Conservation (phyloP, 2,113 vertebrate species). For the Zeus faber region DNA sequence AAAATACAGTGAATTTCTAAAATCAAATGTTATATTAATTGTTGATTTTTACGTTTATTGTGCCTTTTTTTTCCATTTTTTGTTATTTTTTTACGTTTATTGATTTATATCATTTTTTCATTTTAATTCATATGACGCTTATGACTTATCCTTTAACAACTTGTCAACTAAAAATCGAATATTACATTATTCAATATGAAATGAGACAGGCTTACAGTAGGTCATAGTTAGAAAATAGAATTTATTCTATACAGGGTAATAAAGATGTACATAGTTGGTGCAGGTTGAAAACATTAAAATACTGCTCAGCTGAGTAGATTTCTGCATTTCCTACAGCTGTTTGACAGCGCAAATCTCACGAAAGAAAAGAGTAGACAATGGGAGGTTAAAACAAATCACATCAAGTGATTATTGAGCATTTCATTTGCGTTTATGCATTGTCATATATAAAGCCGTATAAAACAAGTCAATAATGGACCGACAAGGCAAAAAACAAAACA, state of each 20-base stretch:
- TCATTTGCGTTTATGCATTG: slow-evolving; percentile 69
- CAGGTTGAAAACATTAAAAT: slow-evolving; percentile 44
- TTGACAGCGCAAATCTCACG: slow-evolving; percentile 44
- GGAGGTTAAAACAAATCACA: slow-evolving; percentile 81
- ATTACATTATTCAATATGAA: not conserved
- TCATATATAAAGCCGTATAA: slow-evolving; percentile 86
- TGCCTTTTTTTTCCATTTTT: no score
- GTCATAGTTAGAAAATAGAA: slow-evolving; percentile 66
- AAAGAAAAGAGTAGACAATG: slow-evolving; percentile 49
- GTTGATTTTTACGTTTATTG: no score
- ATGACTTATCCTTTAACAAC: no score
- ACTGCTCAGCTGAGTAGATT: slow-evolving; percentile 54
- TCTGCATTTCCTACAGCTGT: slow-evolving; percentile 58
- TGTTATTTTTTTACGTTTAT: no score
- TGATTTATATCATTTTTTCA: no score
- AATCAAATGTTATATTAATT: no score
- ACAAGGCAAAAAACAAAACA: slow-evolving; percentile 78
- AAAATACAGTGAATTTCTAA: no score
- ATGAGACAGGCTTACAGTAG: not conserved
- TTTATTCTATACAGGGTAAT: slow-evolving; percentile 64
- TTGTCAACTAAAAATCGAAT: no score
- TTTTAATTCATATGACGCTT: no score
- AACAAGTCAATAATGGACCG: slow-evolving; percentile 86
- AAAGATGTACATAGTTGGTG: slow-evolving; percentile 58
- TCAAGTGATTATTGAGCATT: slow-evolving; percentile 87